Percentiles rank a stretch among this genome's conserved stretches.
Evolutionary conservation across 2,797 vertebrate genomes (phyloP).

Genomic region (Phataginus tricuspis): DNA sequence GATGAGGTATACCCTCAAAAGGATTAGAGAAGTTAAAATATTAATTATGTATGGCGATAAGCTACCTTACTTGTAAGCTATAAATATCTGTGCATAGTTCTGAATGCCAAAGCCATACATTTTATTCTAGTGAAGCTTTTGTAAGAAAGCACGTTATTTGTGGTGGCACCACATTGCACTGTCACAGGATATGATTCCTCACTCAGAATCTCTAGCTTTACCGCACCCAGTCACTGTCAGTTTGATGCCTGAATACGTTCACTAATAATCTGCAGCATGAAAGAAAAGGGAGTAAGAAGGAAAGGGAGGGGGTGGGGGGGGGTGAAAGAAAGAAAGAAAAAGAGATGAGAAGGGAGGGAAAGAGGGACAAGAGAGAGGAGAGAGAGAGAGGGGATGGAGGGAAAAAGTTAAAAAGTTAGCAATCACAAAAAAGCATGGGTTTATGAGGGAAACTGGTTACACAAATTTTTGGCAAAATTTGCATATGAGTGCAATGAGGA

Average conservation of each 20-base stretch:
- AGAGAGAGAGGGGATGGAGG: neutral
- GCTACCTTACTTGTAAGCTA: neutral
- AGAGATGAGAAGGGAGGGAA: rapidly evolving
- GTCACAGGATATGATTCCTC: neutral
- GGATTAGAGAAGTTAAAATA: neutral
- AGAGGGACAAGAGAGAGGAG: rapidly evolving
- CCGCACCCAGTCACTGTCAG: neutral
- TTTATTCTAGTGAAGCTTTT: neutral
- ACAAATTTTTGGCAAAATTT: neutral
- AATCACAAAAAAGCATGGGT: neutral
- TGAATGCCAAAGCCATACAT: neutral
- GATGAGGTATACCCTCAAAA: neutral
- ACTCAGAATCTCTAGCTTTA: neutral
- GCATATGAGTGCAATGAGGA: neutral
- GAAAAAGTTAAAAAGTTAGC: neutral
- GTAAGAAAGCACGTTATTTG: neutral
- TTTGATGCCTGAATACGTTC: neutral
- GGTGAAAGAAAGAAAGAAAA: rapidly evolving
- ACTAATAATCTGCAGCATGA: neutral
- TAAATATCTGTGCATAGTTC: neutral
- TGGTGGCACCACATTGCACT: neutral
- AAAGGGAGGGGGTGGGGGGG: no score
- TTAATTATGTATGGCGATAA: rapidly evolving
- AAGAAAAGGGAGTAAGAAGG: neutral
- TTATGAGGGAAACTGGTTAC: neutral